A percentile compares a stretch with the other conserved stretches of the same genome.
These are phyloP conservation scores for Chrysolina haemoptera DNA, from an alignment of 2,888 invertebrate species.

Conservation along the genomic window DNA sequence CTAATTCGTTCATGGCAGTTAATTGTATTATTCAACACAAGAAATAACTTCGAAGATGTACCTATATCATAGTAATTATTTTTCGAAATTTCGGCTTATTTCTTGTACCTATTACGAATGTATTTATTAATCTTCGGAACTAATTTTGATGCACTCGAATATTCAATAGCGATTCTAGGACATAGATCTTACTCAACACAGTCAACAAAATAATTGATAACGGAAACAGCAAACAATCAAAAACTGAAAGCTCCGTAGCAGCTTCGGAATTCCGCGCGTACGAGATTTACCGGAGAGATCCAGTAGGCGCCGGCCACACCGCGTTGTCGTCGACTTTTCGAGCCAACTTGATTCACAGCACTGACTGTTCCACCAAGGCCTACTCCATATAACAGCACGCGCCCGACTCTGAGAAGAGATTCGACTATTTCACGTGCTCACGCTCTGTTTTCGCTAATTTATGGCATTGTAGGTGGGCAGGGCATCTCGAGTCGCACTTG, in stretches of 20 bases:
- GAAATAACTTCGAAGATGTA: no score
- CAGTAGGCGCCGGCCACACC: constrained; percentile 17
- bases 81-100: no score
- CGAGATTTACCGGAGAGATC: constrained; percentile 27
- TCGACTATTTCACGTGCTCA: constrained; percentile 36
- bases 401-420: constrained; percentile 41
- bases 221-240: constrained; percentile 22
- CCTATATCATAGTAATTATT: no score
- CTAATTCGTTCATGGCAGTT: no score
- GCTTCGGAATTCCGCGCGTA: constrained; percentile 24
- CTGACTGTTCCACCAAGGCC: constrained; percentile 40
- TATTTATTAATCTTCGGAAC: no score
- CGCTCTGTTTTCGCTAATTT: constrained; percentile 40
- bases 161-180: background rate
- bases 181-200: constrained; percentile 37
- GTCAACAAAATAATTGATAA: constrained; percentile 25
- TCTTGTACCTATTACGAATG: no score
- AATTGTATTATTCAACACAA: no score
- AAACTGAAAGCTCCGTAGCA: constrained; percentile 22
- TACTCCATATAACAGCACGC: constrained; percentile 43
- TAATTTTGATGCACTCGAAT: no score
- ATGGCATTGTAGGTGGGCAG: constrained; percentile 35
- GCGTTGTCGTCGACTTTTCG: constrained; percentile 34
- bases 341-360: constrained; percentile 46
- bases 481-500: constrained; percentile 34